Evolutionary conservation across 2,113 vertebrate species (phyloP).

Genomic region (Setophaga coronata): DNA sequence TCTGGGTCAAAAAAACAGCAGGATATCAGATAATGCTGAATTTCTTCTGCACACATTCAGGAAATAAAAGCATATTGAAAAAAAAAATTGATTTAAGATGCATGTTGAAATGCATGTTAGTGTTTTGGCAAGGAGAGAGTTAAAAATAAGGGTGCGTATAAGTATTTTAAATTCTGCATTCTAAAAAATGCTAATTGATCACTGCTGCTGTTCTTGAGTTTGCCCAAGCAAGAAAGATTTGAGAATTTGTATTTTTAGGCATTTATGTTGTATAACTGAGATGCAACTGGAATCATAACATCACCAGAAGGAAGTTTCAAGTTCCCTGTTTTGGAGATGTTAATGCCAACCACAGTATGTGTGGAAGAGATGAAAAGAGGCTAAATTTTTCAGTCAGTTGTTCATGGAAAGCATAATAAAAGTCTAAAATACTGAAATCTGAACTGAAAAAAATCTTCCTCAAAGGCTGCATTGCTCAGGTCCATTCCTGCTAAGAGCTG

Average conservation of each 20-base stretch:
- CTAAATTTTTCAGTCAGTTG: neutral
- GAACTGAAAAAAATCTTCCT: neutral
- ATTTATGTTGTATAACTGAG: slow-evolving; percentile 11
- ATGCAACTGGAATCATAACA: slow-evolving; percentile 11
- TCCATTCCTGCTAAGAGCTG: neutral
- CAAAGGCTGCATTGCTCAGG: neutral
- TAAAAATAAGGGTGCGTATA: neutral
- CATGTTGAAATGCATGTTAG: neutral
- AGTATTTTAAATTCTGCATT: neutral
- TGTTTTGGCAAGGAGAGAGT: neutral
- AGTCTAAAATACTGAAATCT: neutral
- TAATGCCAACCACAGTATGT: neutral
- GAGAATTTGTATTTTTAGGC: neutral
- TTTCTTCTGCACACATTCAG: neutral
- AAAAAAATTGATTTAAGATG: neutral
- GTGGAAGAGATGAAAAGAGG: neutral
- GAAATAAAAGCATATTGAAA: neutral
- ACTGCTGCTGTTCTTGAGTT: neutral
- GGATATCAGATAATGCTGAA: neutral
- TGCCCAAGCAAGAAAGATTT: neutral
- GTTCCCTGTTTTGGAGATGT: neutral
- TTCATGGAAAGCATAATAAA: neutral
- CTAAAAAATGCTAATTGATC: neutral
- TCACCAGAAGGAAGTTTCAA: neutral
- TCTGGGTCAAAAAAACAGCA: neutral